Conservation (phyloP, 2,888 invertebrate species). For the Kuschelorhynchus macadamiae region DNA sequence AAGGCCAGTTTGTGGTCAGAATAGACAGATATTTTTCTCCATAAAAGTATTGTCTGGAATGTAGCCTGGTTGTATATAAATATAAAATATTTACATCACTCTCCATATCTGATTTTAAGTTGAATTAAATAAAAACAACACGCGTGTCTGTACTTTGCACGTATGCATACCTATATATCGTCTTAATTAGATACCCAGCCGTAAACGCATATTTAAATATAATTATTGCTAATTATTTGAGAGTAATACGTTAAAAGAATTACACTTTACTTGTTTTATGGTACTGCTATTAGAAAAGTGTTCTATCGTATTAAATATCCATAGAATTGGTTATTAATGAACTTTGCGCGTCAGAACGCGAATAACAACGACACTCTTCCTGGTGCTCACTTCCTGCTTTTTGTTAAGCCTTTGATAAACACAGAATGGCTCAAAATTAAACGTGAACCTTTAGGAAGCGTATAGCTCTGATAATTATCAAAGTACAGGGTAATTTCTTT, state of each 20-base stretch:
- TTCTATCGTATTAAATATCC: constrained; percentile 20
- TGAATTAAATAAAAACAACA: constrained; percentile 31
- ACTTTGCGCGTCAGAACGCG: constrained; percentile 15
- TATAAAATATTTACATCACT: no score
- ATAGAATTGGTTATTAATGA: constrained; percentile 23
- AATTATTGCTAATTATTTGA: constrained; percentile 41
- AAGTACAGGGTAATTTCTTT: no score
- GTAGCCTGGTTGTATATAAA: no score
- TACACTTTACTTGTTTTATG: constrained; percentile 36
- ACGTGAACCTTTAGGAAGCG: no score
- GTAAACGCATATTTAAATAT: constrained; percentile 43
- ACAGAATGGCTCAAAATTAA: no score
- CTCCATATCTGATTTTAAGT: constrained; percentile 28
- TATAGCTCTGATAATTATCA: no score
- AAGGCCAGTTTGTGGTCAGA: no score
- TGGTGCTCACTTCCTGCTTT: constrained; percentile 4
- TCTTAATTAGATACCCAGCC: constrained; percentile 41
- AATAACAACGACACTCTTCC: constrained; percentile 11
- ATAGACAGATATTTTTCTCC: no score
- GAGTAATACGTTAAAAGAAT: constrained; percentile 40
- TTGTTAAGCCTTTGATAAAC: neutral
- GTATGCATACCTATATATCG: constrained; percentile 31
- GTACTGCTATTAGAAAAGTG: constrained; percentile 21
- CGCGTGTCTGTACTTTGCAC: constrained; percentile 49
- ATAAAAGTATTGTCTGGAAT: no score